phyloP scores from a whole-genome alignment of 1,140 invertebrate genomes.

The Leptinotarsa defecta region DNA sequence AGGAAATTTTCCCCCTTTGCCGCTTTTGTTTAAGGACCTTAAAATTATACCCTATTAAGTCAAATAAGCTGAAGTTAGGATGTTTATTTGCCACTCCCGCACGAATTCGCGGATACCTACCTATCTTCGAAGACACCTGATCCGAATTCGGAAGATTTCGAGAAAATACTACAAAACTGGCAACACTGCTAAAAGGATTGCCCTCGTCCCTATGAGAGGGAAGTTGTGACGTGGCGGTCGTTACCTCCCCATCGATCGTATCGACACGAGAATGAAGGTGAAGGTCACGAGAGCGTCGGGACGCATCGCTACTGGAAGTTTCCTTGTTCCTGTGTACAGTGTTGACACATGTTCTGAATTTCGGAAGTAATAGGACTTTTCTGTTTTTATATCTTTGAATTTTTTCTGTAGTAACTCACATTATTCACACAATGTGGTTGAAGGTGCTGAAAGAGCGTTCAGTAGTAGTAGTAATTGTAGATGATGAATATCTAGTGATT shows the following conservation, averaged over 20 bases:
- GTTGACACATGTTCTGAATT: neutral
- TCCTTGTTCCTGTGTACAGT: neutral
- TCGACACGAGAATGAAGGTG: constrained; percentile 12
- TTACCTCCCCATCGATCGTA: constrained; percentile 17
- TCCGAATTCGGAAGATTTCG: too few species aligned
- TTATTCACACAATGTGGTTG: too few species aligned
- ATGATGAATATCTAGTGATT: too few species aligned
- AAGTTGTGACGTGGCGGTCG: constrained; percentile 21
- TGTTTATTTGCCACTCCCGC: neutral
- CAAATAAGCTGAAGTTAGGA: too few species aligned
- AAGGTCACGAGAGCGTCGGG: constrained; percentile 12
- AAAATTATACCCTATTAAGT: too few species aligned
- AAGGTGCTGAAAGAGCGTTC: too few species aligned
- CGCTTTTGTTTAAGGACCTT: too few species aligned
- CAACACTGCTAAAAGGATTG: neutral
- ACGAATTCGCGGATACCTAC: too few species aligned
- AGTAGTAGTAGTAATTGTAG: too few species aligned
- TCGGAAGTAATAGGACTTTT: neutral
- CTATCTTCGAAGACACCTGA: too few species aligned
- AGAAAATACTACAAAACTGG: neutral
- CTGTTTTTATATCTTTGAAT: neutral
- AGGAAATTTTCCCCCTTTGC: too few species aligned
- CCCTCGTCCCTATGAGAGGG: neutral
- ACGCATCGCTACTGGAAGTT: neutral
- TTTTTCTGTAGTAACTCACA: too few species aligned